phyloP scores from a whole-genome alignment of 2,797 vertebrate genomes.

The Macropus fuliginosus region DNA sequence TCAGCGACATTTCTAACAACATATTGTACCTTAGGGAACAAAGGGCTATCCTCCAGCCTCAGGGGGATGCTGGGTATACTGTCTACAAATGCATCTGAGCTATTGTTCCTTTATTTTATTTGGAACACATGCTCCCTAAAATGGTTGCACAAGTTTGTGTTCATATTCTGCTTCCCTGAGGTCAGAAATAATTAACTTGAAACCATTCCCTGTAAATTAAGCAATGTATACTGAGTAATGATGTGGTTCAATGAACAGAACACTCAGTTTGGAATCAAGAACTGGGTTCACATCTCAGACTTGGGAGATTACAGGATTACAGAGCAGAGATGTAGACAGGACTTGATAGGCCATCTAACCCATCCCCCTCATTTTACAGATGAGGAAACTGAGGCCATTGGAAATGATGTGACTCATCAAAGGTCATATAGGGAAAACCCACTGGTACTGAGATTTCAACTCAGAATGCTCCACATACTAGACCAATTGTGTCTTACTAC shows the following conservation, averaged over 20 bases:
- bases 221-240: neutral
- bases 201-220: neutral
- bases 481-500: neutral
- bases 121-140: slow-evolving; percentile 32
- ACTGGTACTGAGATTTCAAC: neutral
- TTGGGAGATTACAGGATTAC: neutral
- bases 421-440: neutral
- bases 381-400: neutral
- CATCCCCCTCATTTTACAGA: neutral
- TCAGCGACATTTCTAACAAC: neutral
- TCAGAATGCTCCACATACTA: neutral
- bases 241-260: neutral
- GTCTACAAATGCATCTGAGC: neutral
- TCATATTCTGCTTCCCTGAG: neutral
- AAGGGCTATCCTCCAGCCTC: neutral
- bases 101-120: slow-evolving; percentile 23
- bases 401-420: neutral
- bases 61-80: neutral
- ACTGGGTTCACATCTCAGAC: neutral
- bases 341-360: neutral
- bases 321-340: neutral
- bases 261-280: neutral
- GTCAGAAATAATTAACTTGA: slow-evolving; percentile 36
- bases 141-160: slow-evolving; percentile 20
- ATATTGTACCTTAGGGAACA: neutral